Evolutionary conservation across 2,797 vertebrate genomes (phyloP), one percentile per base, ranked within the genome.

Genomic region (Halcyon leucocephala): DNA sequence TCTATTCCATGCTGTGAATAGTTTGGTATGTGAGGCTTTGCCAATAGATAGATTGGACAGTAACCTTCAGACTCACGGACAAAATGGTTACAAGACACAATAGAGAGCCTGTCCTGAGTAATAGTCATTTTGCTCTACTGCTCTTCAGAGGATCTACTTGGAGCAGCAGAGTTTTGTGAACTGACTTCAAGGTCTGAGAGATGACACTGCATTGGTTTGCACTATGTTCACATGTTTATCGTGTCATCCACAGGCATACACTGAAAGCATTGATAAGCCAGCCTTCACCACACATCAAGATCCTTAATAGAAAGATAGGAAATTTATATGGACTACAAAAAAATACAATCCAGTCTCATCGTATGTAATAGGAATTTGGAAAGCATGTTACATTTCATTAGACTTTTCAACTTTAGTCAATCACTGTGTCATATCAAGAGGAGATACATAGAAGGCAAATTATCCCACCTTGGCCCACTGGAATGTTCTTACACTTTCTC

Each of bases 21-120:
- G 33, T 25, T 74, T 82, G 52, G 44, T 61, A 7, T 29, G 26
- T 82, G 51, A 86, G 70, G 41, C 81, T 87, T 72, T 93, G 46
- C 46, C 46, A 10, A 19, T 18, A 55, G 24, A 9, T 28, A 35
- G 35, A 28, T 17, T 76, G 0, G 0, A 18, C 0, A 4, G 41
- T 25, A 79, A 66, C 39, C n/a, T 49, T 79, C 48, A 41, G 60
- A 33, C 15, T 64, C 48, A 9, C 12, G 41, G 51, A 35, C 19
- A 80, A 24, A 12, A 2, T 29, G 57, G 39, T 74, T 81, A 74
- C 28, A 54, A 41, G 16, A 24, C 83, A 44, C 28, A 80, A 22
- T 33, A 58, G 51, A 25, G 46, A 64, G 29, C 48, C n/a, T 77
- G 28, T 57, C 44, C 2, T 6, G 17, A 35, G 37, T 10, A 31